phyloP scores from a whole-genome alignment of 2,888 invertebrate genomes.

The Eutolmus rufibarbis region DNA sequence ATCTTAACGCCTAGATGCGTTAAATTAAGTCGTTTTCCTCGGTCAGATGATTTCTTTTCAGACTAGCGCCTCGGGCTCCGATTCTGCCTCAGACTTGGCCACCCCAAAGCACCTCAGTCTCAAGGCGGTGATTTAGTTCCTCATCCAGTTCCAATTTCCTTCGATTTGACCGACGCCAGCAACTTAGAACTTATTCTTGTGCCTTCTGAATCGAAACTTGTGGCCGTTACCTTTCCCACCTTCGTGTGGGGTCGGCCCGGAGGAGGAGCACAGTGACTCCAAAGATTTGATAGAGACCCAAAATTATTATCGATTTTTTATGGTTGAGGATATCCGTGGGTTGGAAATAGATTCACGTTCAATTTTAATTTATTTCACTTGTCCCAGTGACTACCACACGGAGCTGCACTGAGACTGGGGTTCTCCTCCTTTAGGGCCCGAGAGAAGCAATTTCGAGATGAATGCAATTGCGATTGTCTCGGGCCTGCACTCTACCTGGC shows the following conservation, averaged over 20 bases:
- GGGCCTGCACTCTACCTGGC: no score
- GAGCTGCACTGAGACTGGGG: background rate
- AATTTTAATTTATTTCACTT: background rate
- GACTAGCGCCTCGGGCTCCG: background rate
- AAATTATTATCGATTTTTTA: slow-evolving; percentile 21
- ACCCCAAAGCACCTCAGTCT: background rate
- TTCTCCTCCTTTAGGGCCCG: background rate
- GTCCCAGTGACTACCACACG: background rate
- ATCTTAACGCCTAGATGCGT: background rate
- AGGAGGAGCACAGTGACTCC: background rate
- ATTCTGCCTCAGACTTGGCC: background rate
- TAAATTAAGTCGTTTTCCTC: background rate
- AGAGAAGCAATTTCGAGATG: background rate
- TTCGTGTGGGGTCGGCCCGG: background rate
- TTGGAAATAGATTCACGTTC: slow-evolving; percentile 10
- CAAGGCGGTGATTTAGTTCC: background rate
- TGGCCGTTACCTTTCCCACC: background rate
- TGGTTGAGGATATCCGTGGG: background rate
- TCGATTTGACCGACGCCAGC: background rate
- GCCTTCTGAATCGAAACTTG: background rate
- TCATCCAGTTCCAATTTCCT: background rate
- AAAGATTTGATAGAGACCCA: background rate
- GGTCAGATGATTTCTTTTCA: background rate
- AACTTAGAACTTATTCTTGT: background rate
- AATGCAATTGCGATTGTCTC: background rate